Evolutionary conservation across 2,797 vertebrate genomes (phyloP).

Genomic region (Caiman crocodilus): DNA sequence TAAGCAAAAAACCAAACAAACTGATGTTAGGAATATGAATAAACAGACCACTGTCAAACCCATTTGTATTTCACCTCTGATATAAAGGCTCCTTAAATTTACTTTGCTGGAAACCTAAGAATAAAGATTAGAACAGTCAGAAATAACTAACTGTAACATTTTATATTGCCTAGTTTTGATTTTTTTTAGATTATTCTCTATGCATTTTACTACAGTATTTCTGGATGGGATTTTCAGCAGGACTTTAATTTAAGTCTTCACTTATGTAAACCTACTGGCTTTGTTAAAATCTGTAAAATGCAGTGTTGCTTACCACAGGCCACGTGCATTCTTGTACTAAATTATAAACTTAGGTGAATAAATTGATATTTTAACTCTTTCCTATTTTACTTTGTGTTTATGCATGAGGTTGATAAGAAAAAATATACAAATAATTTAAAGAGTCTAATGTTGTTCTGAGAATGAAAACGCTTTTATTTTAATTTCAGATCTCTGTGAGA

Average conservation of each 20-base stretch:
- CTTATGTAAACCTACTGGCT: background rate
- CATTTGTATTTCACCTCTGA: background rate
- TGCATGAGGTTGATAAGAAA: background rate
- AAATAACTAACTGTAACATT: background rate
- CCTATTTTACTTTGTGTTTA: background rate
- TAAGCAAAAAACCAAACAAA: background rate
- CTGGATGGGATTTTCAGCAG: background rate
- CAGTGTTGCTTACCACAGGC: background rate
- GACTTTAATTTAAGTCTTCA: background rate
- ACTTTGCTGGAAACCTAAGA: background rate
- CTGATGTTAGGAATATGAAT: background rate
- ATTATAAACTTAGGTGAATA: background rate
- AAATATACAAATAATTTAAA: background rate
- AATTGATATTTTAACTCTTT: background rate
- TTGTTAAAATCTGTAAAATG: background rate
- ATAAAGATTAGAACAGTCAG: background rate
- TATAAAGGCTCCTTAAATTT: background rate
- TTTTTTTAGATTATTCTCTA: background rate
- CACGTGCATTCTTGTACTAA: background rate
- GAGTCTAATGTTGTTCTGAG: background rate
- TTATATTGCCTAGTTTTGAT: background rate
- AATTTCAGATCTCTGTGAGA: background rate
- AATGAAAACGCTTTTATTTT: background rate
- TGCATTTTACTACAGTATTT: background rate
- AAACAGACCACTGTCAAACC: background rate